Conservation (phyloP, 2,113 vertebrate species). For the Poeciliopsis prolifica region DNA sequence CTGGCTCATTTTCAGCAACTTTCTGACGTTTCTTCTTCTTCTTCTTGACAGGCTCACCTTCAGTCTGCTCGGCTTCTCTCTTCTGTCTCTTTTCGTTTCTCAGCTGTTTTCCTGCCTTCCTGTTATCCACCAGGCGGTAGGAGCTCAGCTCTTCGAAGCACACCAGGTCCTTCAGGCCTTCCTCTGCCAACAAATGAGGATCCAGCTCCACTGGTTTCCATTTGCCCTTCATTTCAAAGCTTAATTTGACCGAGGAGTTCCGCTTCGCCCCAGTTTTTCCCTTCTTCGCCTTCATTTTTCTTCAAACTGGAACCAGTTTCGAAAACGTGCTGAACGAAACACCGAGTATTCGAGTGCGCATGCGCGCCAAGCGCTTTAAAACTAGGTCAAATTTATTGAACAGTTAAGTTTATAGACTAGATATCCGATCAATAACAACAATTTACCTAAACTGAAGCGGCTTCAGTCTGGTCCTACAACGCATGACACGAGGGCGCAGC, state of each 20-base stretch:
- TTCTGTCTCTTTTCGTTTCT: slow-evolving; percentile 75
- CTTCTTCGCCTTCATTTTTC: slow-evolving; percentile 83
- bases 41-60: slow-evolving; percentile 36
- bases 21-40: slow-evolving; percentile 67
- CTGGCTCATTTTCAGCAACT: slow-evolving; percentile 3
- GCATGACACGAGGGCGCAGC: slow-evolving; percentile 69
- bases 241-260: slow-evolving; percentile 55
- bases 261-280: slow-evolving; percentile 55
- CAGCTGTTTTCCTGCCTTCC: slow-evolving; percentile 72
- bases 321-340: no score
- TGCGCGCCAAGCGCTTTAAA: not conserved
- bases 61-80: slow-evolving; percentile 72
- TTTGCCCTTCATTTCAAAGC: slow-evolving; percentile 84
- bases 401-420: not conserved
- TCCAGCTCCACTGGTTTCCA: slow-evolving; percentile 90
- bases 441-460: not conserved
- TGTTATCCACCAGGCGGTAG: slow-evolving; percentile 84
- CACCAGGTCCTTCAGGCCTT: slow-evolving; percentile 85
- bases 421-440: not conserved
- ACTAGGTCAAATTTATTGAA: not conserved
- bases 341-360: not conserved
- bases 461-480: not conserved
- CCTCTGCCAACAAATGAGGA: slow-evolving; percentile 86
- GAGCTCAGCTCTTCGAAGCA: slow-evolving; percentile 94
- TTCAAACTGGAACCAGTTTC: slow-evolving; percentile 15